Evolutionary conservation across 2,888 invertebrate species (phyloP), one percentile per base, ranked within the genome.

Genomic region (Salticus scenicus): DNA sequence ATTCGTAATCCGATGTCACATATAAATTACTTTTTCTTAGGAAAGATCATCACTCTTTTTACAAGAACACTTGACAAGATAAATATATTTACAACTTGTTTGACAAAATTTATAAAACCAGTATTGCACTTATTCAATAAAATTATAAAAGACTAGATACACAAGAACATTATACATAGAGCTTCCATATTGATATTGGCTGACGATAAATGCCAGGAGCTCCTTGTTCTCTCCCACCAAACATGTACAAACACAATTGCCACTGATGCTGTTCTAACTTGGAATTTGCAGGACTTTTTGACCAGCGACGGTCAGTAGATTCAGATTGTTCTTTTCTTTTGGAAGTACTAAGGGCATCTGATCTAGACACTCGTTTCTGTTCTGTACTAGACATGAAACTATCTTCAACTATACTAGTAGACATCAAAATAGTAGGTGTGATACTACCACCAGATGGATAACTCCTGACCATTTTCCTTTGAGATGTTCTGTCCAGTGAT

Each of bases 211-310:
- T 93, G 20, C 95, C 95, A 1, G 94, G 94, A 89, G 95, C 95
- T 17, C 95, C 94, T 71, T 94, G 94, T 90, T 96, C 96, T 89
- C 94, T 94, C 0, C 96, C 96, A 0, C 96, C 96, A 85, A 95
- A 93, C 80, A 96, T 90, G 89, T 94, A 95, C 87, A 95, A 93
- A 89, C 93, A 94, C 57, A 94, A 80, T 92, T 92, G 88, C 89
- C 89, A 89, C 24, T 89, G 77, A 42, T 89, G 88, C 27, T 88
- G 88, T 24, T 86, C 80, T 24, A 77, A 37, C 51, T 78, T 82
- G 14, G 77, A 24, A 20, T 76, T 80, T 1, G 79, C 63, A 5
- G 88, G 87, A 41, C 88, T 87, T 33, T 70, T 67, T 41, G 88
- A 77, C 89, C 88, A 88, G 27, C 81, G 83, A 10, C 75, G 31